These are phyloP conservation scores for Oncorhynchus tshawytscha DNA, from an alignment of 2,113 vertebrate genomes.

Conservation along the genomic window DNA sequence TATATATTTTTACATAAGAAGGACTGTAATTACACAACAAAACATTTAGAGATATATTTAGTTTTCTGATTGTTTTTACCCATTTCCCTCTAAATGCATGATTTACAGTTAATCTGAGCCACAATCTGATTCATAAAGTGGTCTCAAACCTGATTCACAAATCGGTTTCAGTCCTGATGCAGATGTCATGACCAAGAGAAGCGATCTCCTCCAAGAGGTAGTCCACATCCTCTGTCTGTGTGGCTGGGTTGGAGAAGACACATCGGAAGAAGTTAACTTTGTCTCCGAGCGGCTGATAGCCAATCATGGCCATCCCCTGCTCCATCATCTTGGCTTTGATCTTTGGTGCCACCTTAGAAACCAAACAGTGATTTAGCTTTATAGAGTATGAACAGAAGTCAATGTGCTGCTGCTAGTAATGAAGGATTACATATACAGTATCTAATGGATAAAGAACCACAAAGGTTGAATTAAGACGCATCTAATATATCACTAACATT, in stretches of 20 bases:
- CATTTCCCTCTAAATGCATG: background rate
- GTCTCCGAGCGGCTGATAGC: slow-evolving; percentile 61
- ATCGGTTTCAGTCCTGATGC: background rate
- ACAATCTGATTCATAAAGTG: background rate
- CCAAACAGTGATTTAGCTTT: background rate
- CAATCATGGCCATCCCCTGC: slow-evolving; percentile 61
- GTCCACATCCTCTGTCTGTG: slow-evolving; percentile 63
- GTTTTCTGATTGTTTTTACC: background rate
- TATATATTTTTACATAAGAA: too few relatives aligned
- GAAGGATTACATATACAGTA: too few relatives aligned
- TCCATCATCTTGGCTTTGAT: slow-evolving; percentile 75
- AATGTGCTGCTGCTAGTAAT: too few relatives aligned
- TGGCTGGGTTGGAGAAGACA: slow-evolving; percentile 72
- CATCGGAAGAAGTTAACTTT: slow-evolving; percentile 72
- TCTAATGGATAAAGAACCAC: too few relatives aligned
- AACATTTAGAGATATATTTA: background rate
- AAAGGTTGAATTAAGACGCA: too few relatives aligned
- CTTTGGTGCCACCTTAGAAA: slow-evolving; percentile 63
- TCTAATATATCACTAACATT: too few relatives aligned
- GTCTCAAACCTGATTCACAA: background rate
- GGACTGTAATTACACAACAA: background rate
- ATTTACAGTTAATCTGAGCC: background rate
- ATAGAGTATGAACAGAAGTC: too few relatives aligned
- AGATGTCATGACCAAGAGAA: slow-evolving; percentile 61
- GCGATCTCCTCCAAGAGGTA: slow-evolving; percentile 72